Evolutionary conservation across 2,797 vertebrate genomes (phyloP), one percentile per base, ranked within the genome.

Genomic region (Harpagifer antarcticus): DNA sequence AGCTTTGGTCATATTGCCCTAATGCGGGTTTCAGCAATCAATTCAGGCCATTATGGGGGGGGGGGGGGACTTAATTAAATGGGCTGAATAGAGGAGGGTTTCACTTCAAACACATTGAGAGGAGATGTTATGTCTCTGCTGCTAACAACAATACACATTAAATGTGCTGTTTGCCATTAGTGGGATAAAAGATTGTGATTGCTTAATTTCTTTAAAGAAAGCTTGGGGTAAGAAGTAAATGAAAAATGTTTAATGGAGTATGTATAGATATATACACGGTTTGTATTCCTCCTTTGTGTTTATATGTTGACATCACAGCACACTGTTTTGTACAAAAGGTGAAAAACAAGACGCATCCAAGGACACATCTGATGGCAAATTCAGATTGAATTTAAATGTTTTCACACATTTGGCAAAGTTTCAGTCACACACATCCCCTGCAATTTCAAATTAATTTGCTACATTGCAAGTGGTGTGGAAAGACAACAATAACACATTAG

Each of bases 21-120:
- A 81, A 90, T 87, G 81, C 85, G 88, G 89, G 87, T 86, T 90
- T 72, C 77, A 37, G 72, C 90, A 91, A 93, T 94, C 91, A 93
- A 93, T 92, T 89, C 75, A 62, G 78, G 81, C 91, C 91, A 90
- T 92, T 88, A 90, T 84, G 66, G 71, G 40, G 33, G 31, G n/a
- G n/a, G n/a, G n/a, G 72, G 31, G 72, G 42, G 81, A 88, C 90
- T 90, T 88, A 85, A 93, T 91, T 83, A 90, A 92, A 92, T 89
- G 82, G 90, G 76, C 75, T 70, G 58, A 83, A 71, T 76, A 77
- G 83, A 79, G 76, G 80, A 82, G 70, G 74, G 74, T 78, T 89
- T 88, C 65, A 81, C 82, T 83, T 81, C 75, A 75, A 86, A 88
- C 80, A 67, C 64, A 20, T 88, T 90, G 84, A 86, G 76, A 59